phyloP scores from a whole-genome alignment of 2,113 vertebrate species.

The Chroicocephalus ridibundus region DNA sequence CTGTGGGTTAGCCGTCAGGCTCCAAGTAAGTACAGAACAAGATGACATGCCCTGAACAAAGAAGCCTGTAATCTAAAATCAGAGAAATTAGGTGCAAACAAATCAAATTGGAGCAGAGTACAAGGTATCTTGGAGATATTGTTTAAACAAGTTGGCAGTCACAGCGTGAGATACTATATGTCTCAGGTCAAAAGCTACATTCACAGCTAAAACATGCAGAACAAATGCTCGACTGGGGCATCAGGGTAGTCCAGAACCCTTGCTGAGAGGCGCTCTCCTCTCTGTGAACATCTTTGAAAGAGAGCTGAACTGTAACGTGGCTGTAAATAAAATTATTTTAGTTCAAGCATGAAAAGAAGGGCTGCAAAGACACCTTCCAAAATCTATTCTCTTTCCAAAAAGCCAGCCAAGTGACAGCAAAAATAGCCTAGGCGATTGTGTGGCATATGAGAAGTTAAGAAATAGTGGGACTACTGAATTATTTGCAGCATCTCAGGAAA shows the following conservation, averaged over 20 bases:
- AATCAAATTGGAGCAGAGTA: background rate
- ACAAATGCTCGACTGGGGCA: background rate
- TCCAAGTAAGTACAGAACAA: background rate
- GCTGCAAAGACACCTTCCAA: background rate
- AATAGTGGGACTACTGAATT: background rate
- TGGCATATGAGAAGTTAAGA: background rate
- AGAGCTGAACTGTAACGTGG: background rate
- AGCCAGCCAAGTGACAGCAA: background rate
- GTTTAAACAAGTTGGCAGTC: background rate
- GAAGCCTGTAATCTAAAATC: constrained; percentile 37
- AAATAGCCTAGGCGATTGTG: background rate
- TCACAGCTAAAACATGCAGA: background rate
- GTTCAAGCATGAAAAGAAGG: background rate
- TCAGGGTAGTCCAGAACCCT: background rate
- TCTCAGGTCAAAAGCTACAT: background rate
- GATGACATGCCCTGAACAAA: constrained; percentile 44
- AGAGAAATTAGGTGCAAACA: background rate
- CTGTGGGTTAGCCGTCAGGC: background rate
- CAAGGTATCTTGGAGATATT: background rate
- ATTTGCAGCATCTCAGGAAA: background rate
- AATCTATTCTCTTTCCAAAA: background rate
- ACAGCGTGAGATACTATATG: background rate
- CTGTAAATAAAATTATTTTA: background rate
- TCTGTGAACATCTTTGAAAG: background rate
- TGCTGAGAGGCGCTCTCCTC: background rate